Base-by-base conservation (phyloP, 2,888 invertebrate species). In the Willowsia nigromaculata region DNA sequence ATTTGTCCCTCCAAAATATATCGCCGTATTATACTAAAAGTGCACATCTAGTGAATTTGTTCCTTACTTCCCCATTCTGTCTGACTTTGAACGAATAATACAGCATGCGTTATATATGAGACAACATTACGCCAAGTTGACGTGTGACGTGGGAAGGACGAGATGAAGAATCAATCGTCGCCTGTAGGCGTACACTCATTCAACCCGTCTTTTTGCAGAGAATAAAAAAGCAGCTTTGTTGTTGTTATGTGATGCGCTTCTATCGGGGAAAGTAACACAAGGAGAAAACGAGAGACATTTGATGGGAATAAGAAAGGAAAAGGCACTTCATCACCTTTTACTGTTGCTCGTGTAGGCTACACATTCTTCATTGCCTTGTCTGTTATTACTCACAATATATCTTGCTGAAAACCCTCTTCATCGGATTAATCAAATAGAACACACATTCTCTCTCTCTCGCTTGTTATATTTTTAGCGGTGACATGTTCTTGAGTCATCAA, bases 151-250 rank as follows among this genome's bases (percentile, higher is more conserved):
- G 33, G 33, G 33, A 30, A 65, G 1, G 33, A 65, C 33, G n/a
- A 30, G 65, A 65, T 65, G 65, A 65, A 65, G 65, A 65, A 65
- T 65, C 65, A 65, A 65, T 65, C 65, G 65, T 65, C 65, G 65
- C 65, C 65, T 33, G 30, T 65, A 33, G 65, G 65, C 65, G 65
- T 30, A 33, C 65, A 65, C 33, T 33, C 33, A 59, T 25, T 30
- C 33, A 33, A n/a, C n/a, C n/a, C n/a, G 65, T 1, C 33, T 65
- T 33, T 65, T 65, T 33, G 33, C 6, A n/a, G n/a, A n/a, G 30
- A 33, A n/a, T 33, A 65, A 65, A 25, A 22, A 33, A 0, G n/a
- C 65, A 33, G 65, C 33, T 65, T 65, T 65, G 15, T 65, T 65
- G 65, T 65, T 65, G 65, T 65, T 65, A 15, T 65, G 33, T 33